Conservation (phyloP, 2,888 invertebrate species). For the Catotricha subobsoleta region DNA sequence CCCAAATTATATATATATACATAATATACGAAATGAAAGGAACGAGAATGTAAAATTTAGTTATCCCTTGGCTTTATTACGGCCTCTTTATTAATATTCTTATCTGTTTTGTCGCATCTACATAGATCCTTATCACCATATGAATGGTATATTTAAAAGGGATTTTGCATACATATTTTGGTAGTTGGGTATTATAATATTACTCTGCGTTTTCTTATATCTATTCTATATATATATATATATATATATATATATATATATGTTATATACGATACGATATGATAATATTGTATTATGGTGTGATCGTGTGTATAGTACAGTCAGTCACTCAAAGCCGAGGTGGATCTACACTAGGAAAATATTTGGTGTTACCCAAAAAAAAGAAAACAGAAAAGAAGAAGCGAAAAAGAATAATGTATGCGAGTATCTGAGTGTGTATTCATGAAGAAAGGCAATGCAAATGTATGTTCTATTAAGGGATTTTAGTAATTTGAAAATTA, state of each 20-base stretch:
- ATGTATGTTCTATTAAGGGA: constrained; percentile 1
- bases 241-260: no score
- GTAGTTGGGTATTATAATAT: no score
- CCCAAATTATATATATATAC: no score
- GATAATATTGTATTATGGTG: no score
- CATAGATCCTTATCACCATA: constrained; percentile 2
- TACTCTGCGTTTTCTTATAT: no score
- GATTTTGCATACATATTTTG: constrained; percentile 1
- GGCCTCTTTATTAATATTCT: background rate
- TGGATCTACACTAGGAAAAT: no score
- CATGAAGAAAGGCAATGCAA: no score
- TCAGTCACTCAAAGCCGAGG: no score
- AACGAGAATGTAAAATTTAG: background rate
- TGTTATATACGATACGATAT: no score
- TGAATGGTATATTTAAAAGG: constrained; percentile 2
- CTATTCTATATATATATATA: no score
- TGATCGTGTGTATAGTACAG: no score
- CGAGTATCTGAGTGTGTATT: background rate
- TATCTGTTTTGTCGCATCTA: constrained; percentile 2
- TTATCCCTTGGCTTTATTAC: constrained; percentile 1
- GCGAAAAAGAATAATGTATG: background rate
- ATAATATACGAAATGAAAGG: no score
- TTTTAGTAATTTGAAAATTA: constrained; percentile 2
- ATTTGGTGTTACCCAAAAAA: background rate
- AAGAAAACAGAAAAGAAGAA: background rate